Evolutionary conservation across 1,140 invertebrate genomes (phyloP).

Genomic region (Drosophila nasuta): DNA sequence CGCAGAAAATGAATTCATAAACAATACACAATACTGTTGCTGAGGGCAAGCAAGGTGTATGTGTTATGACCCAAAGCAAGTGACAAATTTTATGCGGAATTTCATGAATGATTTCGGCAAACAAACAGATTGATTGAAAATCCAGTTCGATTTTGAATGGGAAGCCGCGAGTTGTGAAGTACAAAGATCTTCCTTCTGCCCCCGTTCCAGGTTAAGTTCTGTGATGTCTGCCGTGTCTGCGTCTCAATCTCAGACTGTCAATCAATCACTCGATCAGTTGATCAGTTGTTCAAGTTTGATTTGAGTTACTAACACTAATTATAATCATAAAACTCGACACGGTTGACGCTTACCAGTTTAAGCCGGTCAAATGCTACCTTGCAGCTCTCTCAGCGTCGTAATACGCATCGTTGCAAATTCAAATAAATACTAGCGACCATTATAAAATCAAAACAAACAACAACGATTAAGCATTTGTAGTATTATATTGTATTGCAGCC

Average conservation of each 20-base stretch:
- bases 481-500: not conserved
- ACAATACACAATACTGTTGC: slow-evolving; percentile 46
- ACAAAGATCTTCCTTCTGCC: not conserved
- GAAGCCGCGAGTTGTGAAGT: not conserved
- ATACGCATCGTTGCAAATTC: slow-evolving; percentile 59
- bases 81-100: slow-evolving; percentile 42
- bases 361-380: slow-evolving; percentile 64
- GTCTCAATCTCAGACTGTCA: slow-evolving; percentile 9
- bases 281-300: slow-evolving; percentile 6
- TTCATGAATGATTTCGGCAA: slow-evolving; percentile 33
- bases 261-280: slow-evolving; percentile 5
- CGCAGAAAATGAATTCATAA: slow-evolving; percentile 60
- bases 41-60: not conserved
- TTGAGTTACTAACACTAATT: slow-evolving; percentile 8
- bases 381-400: slow-evolving; percentile 21
- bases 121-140: slow-evolving; percentile 19
- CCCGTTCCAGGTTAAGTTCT: not conserved
- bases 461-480: not conserved
- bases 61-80: slow-evolving; percentile 4
- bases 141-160: not conserved
- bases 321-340: slow-evolving; percentile 47
- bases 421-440: slow-evolving; percentile 57
- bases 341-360: slow-evolving; percentile 62
- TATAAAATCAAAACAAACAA: slow-evolving; percentile 25
- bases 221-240: not conserved